phyloP scores from a whole-genome alignment of 2,113 vertebrate species.

The Marmota monax region DNA sequence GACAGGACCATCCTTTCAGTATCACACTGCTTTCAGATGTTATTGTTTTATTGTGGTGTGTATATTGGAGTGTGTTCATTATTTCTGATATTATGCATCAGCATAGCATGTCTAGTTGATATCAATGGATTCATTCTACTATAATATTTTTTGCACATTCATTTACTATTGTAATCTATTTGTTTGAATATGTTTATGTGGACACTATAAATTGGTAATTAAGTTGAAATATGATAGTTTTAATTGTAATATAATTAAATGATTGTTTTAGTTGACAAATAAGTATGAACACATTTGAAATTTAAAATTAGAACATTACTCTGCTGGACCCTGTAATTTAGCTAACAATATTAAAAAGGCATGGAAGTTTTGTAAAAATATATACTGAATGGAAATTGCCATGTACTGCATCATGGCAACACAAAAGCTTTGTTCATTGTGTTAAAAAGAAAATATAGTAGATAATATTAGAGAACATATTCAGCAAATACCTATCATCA shows the following conservation, averaged over 20 bases:
- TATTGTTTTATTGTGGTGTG: not conserved
- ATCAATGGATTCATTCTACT: not conserved
- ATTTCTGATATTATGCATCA: not conserved
- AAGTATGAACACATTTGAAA: not conserved
- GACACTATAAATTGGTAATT: not conserved
- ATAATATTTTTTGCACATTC: not conserved
- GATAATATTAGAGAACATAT: not conserved
- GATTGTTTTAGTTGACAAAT: not conserved
- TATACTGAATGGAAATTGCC: not conserved
- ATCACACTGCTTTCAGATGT: not conserved
- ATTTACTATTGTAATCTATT: not conserved
- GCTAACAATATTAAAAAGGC: not conserved
- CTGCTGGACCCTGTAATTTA: not conserved
- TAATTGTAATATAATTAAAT: not conserved
- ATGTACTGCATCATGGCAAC: not conserved
- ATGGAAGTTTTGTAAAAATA: not conserved
- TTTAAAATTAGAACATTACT: not conserved
- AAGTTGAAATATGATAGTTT: not conserved
- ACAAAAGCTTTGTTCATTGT: not conserved
- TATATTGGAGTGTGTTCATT: not conserved
- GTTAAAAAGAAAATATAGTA: not conserved
- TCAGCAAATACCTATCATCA: not conserved
- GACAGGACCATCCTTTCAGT: not conserved
- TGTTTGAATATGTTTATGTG: constrained; percentile 9
- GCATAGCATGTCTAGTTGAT: not conserved